Conservation (phyloP, 2,888 invertebrate genomes). For the Lithophane semibrunnea region DNA sequence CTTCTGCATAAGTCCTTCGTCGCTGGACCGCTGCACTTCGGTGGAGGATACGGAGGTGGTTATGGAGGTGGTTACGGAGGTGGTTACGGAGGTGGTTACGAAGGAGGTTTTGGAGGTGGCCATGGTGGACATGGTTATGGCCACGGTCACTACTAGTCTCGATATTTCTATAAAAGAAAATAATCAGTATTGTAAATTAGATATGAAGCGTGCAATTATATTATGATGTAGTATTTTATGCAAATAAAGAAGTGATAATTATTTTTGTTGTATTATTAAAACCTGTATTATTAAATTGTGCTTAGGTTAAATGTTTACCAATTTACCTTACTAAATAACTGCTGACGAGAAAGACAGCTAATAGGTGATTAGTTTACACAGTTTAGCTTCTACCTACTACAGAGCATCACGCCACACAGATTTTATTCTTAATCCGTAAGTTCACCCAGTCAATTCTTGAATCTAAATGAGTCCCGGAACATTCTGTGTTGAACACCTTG, state of each 20-base stretch:
- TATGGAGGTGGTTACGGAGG: constrained; percentile 51
- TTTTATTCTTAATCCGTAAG: not conserved
- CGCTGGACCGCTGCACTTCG: constrained; percentile 68
- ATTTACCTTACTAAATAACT: too few species aligned
- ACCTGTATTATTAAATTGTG: not conserved
- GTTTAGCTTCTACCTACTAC: not conserved
- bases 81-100: constrained; percentile 61
- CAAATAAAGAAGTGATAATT: constrained; percentile 49
- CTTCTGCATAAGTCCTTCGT: constrained; percentile 70
- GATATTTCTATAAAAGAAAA: constrained; percentile 4
- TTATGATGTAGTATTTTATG: constrained; percentile 19
- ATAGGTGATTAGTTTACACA: too few species aligned
- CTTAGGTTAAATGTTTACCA: too few species aligned
- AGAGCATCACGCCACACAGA: not conserved
- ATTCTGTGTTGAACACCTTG: not conserved
- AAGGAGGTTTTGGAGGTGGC: constrained; percentile 57
- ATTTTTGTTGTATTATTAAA: constrained; percentile 27
- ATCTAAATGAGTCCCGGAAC: not conserved
- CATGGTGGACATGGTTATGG: constrained; percentile 65
- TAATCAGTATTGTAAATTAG: constrained; percentile 37
- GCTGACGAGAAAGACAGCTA: too few species aligned
- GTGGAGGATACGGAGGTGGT: constrained; percentile 46
- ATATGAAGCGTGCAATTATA: constrained; percentile 35
- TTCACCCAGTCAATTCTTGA: not conserved
- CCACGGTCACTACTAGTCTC: constrained; percentile 74